Conservation (phyloP, 2,888 invertebrate species). For the Operophtera brumata region DNA sequence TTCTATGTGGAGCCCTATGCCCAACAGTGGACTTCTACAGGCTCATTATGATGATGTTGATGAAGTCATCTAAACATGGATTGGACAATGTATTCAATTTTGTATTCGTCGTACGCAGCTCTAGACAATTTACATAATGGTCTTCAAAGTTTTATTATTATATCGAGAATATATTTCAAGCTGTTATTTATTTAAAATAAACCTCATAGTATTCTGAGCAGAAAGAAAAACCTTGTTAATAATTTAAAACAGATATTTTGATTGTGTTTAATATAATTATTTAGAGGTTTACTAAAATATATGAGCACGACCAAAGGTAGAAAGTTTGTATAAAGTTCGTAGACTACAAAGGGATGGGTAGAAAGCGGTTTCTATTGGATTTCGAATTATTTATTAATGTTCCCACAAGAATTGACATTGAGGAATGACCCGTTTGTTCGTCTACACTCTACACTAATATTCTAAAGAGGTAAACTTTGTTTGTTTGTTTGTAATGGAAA, state of each 20-base stretch:
- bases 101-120: too few relatives aligned
- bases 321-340: slow-evolving; percentile 14
- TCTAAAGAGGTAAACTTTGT: too few relatives aligned
- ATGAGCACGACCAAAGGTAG: slow-evolving; percentile 8
- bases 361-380: slow-evolving; percentile 1
- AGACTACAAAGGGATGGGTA: slow-evolving; percentile 15
- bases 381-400: slow-evolving; percentile 9
- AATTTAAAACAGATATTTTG: neutral
- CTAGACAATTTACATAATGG: too few relatives aligned
- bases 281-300: slow-evolving; percentile 2
- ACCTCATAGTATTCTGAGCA: neutral
- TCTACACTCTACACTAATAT: too few relatives aligned
- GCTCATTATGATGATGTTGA: too few relatives aligned
- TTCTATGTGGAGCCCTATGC: too few relatives aligned
- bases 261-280: slow-evolving; percentile 4
- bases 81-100: too few relatives aligned
- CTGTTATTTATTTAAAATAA: neutral
- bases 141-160: too few relatives aligned
- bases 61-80: too few relatives aligned
- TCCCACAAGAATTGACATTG: slow-evolving; percentile 8
- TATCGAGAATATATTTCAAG: too few relatives aligned
- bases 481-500: too few relatives aligned
- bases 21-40: too few relatives aligned
- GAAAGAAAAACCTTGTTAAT: neutral
- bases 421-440: neutral